phyloP scores from a whole-genome alignment of 2,113 vertebrate genomes.

The Hipposideros armiger region DNA sequence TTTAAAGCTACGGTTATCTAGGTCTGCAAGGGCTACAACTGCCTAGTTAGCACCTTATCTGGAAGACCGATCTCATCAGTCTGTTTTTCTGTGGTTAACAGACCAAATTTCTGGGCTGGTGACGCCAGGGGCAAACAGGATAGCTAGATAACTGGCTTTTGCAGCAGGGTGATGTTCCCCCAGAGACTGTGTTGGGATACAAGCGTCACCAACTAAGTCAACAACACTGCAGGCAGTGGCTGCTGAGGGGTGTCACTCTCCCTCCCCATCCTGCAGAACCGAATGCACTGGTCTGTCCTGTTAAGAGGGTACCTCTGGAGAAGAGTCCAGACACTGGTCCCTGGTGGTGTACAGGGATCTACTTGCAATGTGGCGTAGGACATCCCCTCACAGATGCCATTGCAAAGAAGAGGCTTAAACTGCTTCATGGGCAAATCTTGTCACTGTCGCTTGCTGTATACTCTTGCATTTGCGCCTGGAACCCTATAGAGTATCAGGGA shows the following conservation, averaged over 20 bases:
- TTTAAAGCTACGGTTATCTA: not conserved
- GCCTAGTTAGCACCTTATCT: not conserved
- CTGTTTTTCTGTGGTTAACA: not conserved
- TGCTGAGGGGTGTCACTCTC: not conserved
- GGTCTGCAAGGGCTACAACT: not conserved
- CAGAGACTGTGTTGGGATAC: not conserved
- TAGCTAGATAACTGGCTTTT: no score
- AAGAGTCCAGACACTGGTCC: not conserved
- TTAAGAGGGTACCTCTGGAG: no score
- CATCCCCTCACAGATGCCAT: not conserved
- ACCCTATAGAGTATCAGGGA: not conserved
- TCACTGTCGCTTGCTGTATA: not conserved
- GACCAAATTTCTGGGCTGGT: not conserved
- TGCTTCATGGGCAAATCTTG: not conserved
- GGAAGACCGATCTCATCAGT: not conserved
- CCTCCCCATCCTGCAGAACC: no score
- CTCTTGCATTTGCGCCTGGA: not conserved
- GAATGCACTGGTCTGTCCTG: not conserved
- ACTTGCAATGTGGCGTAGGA: accelerated
- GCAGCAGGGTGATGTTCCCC: not conserved
- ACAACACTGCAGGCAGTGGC: no score
- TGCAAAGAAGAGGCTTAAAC: not conserved
- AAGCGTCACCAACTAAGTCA: not conserved
- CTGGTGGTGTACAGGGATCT: not conserved
- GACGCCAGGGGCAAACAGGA: not conserved